Percentiles rank a stretch among this genome's conserved stretches.
Conservation (phyloP, 1,140 invertebrate species). For the Melipona quadrifasciata region DNA sequence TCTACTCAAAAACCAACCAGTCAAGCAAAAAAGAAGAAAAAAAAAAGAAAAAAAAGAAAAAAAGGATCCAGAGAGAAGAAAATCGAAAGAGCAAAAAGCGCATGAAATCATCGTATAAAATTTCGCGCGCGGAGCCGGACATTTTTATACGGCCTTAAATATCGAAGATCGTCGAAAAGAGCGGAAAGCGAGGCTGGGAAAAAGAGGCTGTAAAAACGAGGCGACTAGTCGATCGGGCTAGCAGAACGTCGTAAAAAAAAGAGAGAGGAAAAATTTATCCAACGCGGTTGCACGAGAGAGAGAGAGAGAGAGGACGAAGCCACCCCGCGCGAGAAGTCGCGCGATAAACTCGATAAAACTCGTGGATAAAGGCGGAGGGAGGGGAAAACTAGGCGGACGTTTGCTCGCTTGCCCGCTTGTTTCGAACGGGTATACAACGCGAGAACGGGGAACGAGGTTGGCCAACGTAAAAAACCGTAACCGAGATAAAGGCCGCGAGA, state of each 20-base stretch:
- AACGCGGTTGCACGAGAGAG: slow-evolving; percentile 6
- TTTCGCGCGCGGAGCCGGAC: neutral
- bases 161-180: slow-evolving; percentile 37
- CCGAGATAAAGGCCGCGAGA: slow-evolving; percentile 47
- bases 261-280: slow-evolving; percentile 30
- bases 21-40: no score
- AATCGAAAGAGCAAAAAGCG: neutral
- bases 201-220: slow-evolving; percentile 52
- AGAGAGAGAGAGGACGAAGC: neutral
- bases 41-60: no score
- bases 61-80: no score
- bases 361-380: no score
- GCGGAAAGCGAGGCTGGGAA: slow-evolving; percentile 31
- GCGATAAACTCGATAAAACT: slow-evolving; percentile 52
- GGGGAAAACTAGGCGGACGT: neutral
- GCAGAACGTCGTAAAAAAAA: slow-evolving; percentile 27
- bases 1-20: no score
- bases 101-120: neutral
- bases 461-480: slow-evolving; percentile 41
- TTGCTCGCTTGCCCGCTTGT: neutral
- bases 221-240: slow-evolving; percentile 56
- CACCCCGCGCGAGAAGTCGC: slow-evolving; percentile 35
- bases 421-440: neutral
- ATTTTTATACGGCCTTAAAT: slow-evolving; percentile 45
- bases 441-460: slow-evolving; percentile 3